A percentile compares a stretch with the other conserved stretches of the same genome.
These are phyloP conservation scores for Orthonychiurus folsomi DNA, from an alignment of 2,888 invertebrate genomes.

Conservation along the genomic window DNA sequence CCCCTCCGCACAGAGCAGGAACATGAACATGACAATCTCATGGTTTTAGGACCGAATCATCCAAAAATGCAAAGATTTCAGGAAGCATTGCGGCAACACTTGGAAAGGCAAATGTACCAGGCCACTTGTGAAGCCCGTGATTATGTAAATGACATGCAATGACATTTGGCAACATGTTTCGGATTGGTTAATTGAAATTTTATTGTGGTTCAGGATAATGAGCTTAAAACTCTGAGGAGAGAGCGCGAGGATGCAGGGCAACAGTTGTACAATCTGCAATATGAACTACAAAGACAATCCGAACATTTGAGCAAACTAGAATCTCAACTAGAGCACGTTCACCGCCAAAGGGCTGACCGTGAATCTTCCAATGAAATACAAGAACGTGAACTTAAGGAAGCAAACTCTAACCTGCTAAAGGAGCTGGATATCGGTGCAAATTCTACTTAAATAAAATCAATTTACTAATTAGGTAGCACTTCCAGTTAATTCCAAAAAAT, in stretches of 20 bases:
- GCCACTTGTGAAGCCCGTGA: conserved; percentile 59
- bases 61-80: conserved; percentile 66
- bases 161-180: neutral
- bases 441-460: conserved; percentile 6
- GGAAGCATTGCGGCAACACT: conserved; percentile 56
- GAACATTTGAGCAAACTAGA: conserved; percentile 52
- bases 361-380: conserved; percentile 49
- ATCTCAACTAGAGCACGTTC: conserved; percentile 48
- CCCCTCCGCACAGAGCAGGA: too few species aligned
- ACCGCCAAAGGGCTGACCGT: conserved; percentile 49
- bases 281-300: conserved; percentile 52
- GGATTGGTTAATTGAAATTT: neutral
- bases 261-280: conserved; percentile 55
- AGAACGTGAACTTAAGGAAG: conserved; percentile 49
- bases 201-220: conserved; percentile 44
- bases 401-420: conserved; percentile 50
- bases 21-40: conserved; percentile 42
- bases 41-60: conserved; percentile 61
- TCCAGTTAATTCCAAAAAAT: neutral
- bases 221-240: conserved; percentile 48
- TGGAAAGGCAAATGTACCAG: conserved; percentile 56
- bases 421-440: conserved; percentile 47
- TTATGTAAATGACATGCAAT: conserved; percentile 49
- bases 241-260: conserved; percentile 53
- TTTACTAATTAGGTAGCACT: neutral